A percentile compares a stretch with the other conserved stretches of the same genome.
phyloP scores from a whole-genome alignment of 2,797 vertebrate genomes.

The Chelon auratus region DNA sequence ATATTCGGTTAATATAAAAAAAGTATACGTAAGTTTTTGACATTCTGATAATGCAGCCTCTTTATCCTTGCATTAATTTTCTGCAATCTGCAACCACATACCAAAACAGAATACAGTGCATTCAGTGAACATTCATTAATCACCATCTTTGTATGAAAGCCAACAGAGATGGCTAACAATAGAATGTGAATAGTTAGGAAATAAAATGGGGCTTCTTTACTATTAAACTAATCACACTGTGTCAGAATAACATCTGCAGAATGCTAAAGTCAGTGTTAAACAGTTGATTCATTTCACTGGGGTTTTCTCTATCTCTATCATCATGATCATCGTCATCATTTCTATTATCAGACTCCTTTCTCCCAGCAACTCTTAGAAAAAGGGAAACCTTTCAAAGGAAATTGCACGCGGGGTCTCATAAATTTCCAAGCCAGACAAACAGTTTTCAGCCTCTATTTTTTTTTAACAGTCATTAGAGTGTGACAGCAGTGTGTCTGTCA shows the following conservation, averaged over 20 bases:
- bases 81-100: neutral
- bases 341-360: conserved; percentile 20
- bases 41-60: neutral
- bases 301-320: conserved; percentile 16
- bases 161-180: conserved; percentile 3
- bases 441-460: conserved; percentile 48
- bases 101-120: neutral
- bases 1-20: too few species aligned
- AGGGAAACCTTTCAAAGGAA: conserved; percentile 43
- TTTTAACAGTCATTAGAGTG: conserved; percentile 52
- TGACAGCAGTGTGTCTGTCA: conserved; percentile 67
- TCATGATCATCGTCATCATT: neutral
- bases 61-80: conserved; percentile 1
- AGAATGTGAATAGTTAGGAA: neutral
- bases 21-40: neutral
- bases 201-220: neutral
- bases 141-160: neutral
- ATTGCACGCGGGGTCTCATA: conserved; percentile 50
- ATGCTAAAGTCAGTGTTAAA: conserved; percentile 22
- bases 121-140: conserved; percentile 16
- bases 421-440: conserved; percentile 44
- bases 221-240: conserved; percentile 25
- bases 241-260: conserved; percentile 21
- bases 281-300: conserved; percentile 20
- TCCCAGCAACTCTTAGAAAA: conserved; percentile 16